A percentile compares a stretch with the other conserved stretches of the same genome.
These are phyloP conservation scores for Ectemnius lituratus DNA, from an alignment of 2,888 invertebrate species.

Conservation along the genomic window DNA sequence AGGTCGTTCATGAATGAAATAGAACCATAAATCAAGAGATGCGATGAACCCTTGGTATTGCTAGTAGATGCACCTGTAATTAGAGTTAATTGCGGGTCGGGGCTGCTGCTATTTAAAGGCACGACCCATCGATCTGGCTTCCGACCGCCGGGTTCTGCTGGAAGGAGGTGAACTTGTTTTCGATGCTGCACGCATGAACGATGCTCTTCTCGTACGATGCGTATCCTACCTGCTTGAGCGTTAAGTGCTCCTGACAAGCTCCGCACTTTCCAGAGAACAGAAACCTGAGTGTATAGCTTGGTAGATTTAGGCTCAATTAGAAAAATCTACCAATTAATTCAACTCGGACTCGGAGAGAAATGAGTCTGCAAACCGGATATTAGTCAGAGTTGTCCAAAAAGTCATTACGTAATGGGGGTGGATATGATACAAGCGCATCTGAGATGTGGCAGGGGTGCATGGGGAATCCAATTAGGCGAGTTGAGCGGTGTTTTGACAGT, in stretches of 20 bases:
- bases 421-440: neutral
- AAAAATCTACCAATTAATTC: too few species aligned
- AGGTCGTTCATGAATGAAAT: too few species aligned
- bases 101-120: constrained; percentile 5
- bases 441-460: neutral
- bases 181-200: constrained; percentile 4
- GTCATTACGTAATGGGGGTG: neutral
- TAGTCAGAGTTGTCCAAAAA: neutral
- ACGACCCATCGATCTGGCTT: constrained; percentile 11
- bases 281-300: neutral
- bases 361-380: too few species aligned
- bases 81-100: constrained; percentile 11
- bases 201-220: neutral
- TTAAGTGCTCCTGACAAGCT: neutral
- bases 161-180: neutral
- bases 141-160: neutral
- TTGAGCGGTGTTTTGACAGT: constrained; percentile 54
- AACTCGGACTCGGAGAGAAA: too few species aligned
- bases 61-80: neutral
- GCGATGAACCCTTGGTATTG: neutral
- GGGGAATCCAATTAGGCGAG: constrained; percentile 27
- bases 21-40: too few species aligned
- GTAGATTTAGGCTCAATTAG: too few species aligned
- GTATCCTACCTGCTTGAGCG: neutral
- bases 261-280: too few species aligned